Evolutionary conservation across 2,113 vertebrate genomes (phyloP).

Genomic region (Nibea albiflora): DNA sequence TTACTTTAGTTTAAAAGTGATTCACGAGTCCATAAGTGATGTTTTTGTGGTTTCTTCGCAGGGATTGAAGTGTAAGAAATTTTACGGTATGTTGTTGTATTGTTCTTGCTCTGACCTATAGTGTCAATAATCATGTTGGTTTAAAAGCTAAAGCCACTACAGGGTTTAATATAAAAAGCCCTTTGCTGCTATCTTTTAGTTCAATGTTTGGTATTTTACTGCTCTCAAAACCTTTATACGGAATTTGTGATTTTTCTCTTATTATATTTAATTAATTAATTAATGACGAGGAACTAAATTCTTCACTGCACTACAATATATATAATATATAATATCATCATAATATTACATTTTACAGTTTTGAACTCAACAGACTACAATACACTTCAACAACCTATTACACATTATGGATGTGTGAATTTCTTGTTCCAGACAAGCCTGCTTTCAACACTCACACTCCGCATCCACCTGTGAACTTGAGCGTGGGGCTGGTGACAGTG

Average conservation of each 20-base stretch:
- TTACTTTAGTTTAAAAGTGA: background rate
- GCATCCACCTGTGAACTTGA: slow-evolving; percentile 66
- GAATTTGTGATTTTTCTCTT: no score
- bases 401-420: background rate
- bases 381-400: background rate
- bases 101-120: background rate
- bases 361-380: background rate
- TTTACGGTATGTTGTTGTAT: background rate
- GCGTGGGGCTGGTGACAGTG: slow-evolving; percentile 26
- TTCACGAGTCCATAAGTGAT: no score
- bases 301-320: no score
- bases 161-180: no score
- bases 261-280: no score
- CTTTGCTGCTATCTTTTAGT: no score
- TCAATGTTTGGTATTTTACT: background rate
- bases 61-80: background rate
- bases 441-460: background rate
- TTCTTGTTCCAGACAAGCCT: background rate
- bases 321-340: no score
- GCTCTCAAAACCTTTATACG: no score
- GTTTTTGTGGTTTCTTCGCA: slow-evolving; percentile 23
- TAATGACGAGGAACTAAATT: no score
- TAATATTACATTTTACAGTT: background rate
- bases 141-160: background rate
- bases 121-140: background rate